Percentiles rank a stretch among this genome's conserved stretches.
Conservation (phyloP, 2,113 vertebrate genomes). For the Sciurus niger region DNA sequence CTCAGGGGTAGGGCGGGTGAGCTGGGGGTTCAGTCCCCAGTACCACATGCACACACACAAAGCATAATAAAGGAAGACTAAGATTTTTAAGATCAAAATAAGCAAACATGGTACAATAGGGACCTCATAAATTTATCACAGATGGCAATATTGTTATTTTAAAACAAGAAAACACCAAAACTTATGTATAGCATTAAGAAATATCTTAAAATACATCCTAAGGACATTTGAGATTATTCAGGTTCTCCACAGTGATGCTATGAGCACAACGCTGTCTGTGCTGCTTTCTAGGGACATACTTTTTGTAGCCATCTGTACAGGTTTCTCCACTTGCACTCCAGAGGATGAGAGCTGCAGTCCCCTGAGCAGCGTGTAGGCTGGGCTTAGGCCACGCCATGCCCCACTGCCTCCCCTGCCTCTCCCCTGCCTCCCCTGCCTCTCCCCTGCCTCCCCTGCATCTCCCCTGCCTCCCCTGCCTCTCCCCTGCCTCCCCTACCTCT, state of each 20-base stretch:
- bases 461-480: too few species aligned
- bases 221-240: slow-evolving; percentile 12
- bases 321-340: background rate
- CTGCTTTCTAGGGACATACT: background rate
- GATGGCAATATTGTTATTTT: background rate
- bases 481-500: too few species aligned
- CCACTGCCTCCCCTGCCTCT: too few species aligned
- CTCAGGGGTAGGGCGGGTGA: background rate
- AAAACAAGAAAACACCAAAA: slow-evolving; percentile 9
- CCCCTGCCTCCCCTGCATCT: too few species aligned
- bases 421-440: too few species aligned
- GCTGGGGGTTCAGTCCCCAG: background rate
- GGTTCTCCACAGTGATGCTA: background rate
- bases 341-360: background rate
- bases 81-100: slow-evolving; percentile 38
- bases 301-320: background rate
- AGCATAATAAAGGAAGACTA: background rate
- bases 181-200: slow-evolving; percentile 46
- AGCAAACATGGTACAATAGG: background rate
- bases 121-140: background rate
- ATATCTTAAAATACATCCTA: background rate
- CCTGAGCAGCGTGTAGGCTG: too few species aligned
- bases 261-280: background rate
- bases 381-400: too few species aligned
- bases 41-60: background rate